Evolutionary conservation across 1,140 invertebrate genomes (phyloP).

Genomic region (Calosoma granatense): DNA sequence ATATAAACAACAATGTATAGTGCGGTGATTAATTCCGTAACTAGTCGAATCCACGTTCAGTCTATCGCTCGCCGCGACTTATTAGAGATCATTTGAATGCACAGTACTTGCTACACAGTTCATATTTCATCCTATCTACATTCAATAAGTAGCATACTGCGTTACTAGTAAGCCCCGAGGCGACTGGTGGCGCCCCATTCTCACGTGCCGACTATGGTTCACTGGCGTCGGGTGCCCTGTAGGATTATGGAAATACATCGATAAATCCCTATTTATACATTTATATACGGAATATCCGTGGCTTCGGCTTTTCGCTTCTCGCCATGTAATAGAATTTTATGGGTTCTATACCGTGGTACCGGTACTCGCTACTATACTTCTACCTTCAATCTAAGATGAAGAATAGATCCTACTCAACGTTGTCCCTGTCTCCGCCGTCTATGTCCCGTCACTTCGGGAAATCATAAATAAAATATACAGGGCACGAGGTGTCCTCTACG

Average conservation of each 20-base stretch:
- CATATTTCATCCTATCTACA: background rate
- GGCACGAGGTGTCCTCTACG: background rate
- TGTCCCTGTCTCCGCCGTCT: background rate
- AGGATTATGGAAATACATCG: background rate
- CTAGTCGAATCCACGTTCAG: too few relatives aligned
- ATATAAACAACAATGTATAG: too few relatives aligned
- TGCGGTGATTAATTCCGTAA: too few relatives aligned
- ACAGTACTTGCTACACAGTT: background rate
- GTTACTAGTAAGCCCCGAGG: background rate
- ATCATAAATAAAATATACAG: background rate
- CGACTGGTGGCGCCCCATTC: background rate
- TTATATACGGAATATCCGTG: background rate
- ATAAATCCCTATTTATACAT: background rate
- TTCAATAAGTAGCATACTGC: background rate
- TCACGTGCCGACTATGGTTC: background rate
- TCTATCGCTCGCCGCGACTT: too few relatives aligned
- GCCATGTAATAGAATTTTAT: background rate
- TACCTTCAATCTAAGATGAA: background rate
- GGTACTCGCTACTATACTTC: background rate
- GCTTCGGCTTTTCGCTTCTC: background rate
- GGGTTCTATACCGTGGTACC: background rate
- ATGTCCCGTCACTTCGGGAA: background rate
- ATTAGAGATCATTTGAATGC: background rate
- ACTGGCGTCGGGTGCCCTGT: background rate
- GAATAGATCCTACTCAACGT: background rate